Evolutionary conservation across 2,888 invertebrate genomes (phyloP).

Genomic region (Heliothis peltigera): DNA sequence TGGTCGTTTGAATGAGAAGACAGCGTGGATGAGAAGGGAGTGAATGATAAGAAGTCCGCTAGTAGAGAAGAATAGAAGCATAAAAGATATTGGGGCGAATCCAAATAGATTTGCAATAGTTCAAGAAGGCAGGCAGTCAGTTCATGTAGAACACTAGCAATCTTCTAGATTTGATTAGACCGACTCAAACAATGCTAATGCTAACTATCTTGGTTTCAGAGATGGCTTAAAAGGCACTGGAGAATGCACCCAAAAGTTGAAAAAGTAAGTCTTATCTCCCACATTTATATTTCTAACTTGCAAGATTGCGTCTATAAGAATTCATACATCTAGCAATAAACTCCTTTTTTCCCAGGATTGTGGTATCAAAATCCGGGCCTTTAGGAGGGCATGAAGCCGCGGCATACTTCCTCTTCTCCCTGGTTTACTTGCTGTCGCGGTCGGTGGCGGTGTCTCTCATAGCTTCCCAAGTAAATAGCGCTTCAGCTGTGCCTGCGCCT

Average conservation of each 20-base stretch:
- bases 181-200: too few species aligned
- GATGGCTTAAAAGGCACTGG: constrained; percentile 73
- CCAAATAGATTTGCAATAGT: too few species aligned
- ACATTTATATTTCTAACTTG: neutral
- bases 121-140: too few species aligned
- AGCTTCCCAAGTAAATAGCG: constrained; percentile 90
- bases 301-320: too few species aligned
- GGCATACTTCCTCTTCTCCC: constrained; percentile 91
- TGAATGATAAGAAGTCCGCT: too few species aligned
- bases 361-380: constrained; percentile 71
- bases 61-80: too few species aligned
- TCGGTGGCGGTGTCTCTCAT: constrained; percentile 91
- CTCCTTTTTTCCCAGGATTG: constrained; percentile 9
- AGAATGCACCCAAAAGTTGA: constrained; percentile 64
- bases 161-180: too few species aligned
- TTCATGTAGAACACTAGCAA: too few species aligned
- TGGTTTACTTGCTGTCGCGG: constrained; percentile 91
- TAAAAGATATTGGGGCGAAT: too few species aligned
- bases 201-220: constrained; percentile 57
- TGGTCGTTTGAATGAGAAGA: too few species aligned
- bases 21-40: too few species aligned
- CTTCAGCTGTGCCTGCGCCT: constrained; percentile 89
- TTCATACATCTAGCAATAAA: too few species aligned
- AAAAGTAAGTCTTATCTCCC: constrained; percentile 55
- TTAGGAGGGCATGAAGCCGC: constrained; percentile 89